phyloP scores from a whole-genome alignment of 2,888 invertebrate genomes.

The Sycophila texana region DNA sequence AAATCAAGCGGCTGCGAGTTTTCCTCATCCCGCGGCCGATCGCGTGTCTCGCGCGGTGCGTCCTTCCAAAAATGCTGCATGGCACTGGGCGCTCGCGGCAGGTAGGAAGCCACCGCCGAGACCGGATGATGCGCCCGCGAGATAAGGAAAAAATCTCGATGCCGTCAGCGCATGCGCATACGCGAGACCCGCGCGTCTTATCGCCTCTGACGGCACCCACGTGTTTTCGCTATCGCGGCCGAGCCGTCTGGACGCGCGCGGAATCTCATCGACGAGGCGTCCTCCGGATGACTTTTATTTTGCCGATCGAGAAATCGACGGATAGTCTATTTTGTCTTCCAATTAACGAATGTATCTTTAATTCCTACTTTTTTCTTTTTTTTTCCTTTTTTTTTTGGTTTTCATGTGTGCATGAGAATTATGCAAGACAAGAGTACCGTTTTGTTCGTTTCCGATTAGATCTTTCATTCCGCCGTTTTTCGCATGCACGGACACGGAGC shows the following conservation, averaged over 20 bases:
- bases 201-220: not conserved
- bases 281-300: no score
- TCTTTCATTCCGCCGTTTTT: no score
- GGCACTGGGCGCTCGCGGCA: not conserved
- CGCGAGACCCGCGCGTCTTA: not conserved
- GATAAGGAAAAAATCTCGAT: not conserved
- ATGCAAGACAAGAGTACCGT: no score
- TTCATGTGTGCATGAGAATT: no score
- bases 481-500: no score
- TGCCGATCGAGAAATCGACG: no score
- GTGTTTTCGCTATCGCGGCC: not conserved
- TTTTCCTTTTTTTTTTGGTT: no score
- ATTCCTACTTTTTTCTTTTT: no score
- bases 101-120: conserved; percentile 7
- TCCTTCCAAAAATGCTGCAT: not conserved
- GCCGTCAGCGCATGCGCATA: not conserved
- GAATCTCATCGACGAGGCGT: not conserved
- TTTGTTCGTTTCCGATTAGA: no score
- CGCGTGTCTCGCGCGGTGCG: conserved; percentile 4
- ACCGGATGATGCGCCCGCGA: conserved; percentile 17
- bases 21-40: conserved; percentile 27
- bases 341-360: no score
- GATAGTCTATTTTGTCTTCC: no score
- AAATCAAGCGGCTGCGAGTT: conserved; percentile 27
- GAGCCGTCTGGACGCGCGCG: not conserved